These are phyloP conservation scores for Drosophila yooni DNA, from an alignment of 2,888 invertebrate species.

Conservation along the genomic window DNA sequence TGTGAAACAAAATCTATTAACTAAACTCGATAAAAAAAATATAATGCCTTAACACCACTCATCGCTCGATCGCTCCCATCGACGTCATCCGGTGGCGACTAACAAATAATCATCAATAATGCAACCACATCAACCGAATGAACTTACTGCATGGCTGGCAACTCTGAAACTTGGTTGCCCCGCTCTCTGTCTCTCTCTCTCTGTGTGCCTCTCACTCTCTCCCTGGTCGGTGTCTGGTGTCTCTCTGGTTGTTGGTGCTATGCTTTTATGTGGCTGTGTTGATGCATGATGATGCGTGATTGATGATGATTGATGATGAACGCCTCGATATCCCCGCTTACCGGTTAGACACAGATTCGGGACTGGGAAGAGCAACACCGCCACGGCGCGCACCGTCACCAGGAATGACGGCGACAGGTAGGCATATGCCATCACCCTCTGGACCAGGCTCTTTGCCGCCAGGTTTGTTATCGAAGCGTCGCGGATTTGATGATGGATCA, in stretches of 20 bases:
- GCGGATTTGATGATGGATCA: constrained; percentile 90
- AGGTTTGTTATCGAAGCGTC: constrained; percentile 90
- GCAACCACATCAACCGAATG: constrained; percentile 34
- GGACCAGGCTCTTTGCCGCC: constrained; percentile 93
- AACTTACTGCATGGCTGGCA: constrained; percentile 52
- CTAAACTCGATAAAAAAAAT: constrained; percentile 31
- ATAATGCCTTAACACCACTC: constrained; percentile 47
- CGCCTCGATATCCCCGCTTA: constrained; percentile 56
- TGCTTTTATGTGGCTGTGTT: constrained; percentile 34
- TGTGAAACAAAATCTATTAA: constrained; percentile 47
- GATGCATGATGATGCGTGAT: constrained; percentile 43
- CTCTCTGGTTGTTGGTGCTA: constrained; percentile 37
- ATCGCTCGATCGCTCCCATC: constrained; percentile 54
- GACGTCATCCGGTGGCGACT: constrained; percentile 43
- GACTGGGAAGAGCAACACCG: constrained; percentile 94
- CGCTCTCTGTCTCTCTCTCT: constrained; percentile 20
- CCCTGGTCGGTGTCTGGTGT: constrained; percentile 20
- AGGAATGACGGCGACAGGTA: constrained; percentile 89
- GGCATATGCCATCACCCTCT: constrained; percentile 93
- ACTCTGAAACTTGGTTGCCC: constrained; percentile 34
- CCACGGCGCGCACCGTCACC: constrained; percentile 94
- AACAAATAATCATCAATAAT: constrained; percentile 35
- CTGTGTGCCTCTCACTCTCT: constrained; percentile 10
- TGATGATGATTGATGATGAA: constrained; percentile 60
- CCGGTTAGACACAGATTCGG: constrained; percentile 91